phyloP scores from a whole-genome alignment of 2,113 vertebrate genomes.

The Mus pahari region DNA sequence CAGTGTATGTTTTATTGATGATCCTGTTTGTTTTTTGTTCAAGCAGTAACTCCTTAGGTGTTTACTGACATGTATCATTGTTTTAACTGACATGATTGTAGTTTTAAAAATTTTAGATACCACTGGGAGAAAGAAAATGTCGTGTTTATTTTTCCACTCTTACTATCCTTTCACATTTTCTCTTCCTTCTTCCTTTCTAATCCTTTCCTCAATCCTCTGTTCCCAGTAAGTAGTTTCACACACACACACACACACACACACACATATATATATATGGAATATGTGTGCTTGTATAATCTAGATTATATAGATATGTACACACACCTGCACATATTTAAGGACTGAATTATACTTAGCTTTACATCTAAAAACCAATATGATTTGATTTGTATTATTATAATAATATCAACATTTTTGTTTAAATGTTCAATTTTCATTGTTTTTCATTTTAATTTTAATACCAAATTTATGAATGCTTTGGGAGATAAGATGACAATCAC shows the following conservation, averaged over 20 bases:
- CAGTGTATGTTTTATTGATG: conserved; percentile 1
- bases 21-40: background rate
- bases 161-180: background rate
- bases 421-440: background rate
- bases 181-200: background rate
- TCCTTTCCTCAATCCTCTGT: too few species aligned
- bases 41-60: background rate
- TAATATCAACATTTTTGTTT: conserved; percentile 1
- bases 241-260: too few species aligned
- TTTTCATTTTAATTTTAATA: background rate
- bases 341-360: background rate
- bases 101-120: background rate
- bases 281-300: background rate
- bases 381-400: conserved; percentile 14
- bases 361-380: background rate
- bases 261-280: too few species aligned
- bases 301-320: background rate
- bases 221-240: background rate
- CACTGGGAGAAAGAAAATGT: background rate
- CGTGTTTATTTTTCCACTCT: background rate
- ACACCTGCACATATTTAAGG: background rate
- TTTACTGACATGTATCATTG: background rate
- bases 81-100: background rate
- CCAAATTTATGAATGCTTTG: background rate
- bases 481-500: background rate